Percentiles rank a stretch among this genome's conserved stretches.
phyloP scores from a whole-genome alignment of 2,888 invertebrate genomes.

The Ornithoptera alexandrae region DNA sequence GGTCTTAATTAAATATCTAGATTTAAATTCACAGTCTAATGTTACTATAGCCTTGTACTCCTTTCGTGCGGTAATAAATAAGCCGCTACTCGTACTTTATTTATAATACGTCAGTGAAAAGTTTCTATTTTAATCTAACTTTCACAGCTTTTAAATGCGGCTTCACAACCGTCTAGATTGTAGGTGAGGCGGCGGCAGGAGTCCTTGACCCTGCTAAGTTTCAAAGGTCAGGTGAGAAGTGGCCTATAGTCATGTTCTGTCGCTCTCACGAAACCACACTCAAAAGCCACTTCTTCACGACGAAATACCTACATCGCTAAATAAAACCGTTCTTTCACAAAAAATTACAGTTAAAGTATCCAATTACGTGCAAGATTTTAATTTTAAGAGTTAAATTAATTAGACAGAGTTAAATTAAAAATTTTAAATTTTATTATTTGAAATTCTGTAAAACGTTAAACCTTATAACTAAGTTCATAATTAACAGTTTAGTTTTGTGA shows the following conservation, averaged over 20 bases:
- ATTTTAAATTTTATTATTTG: too few relatives aligned
- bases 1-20: not conserved
- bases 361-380: constrained; percentile 2
- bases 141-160: constrained; percentile 26
- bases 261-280: constrained; percentile 31
- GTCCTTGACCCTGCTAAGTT: constrained; percentile 43
- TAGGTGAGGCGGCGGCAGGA: constrained; percentile 37
- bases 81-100: constrained; percentile 9
- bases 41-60: not conserved
- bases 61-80: not conserved
- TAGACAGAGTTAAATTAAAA: not conserved
- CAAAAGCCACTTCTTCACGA: constrained; percentile 20
- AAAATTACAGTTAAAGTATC: not conserved
- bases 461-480: too few relatives aligned
- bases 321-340: constrained; percentile 9
- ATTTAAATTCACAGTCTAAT: not conserved
- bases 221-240: constrained; percentile 37
- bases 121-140: constrained; percentile 24
- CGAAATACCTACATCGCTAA: constrained; percentile 18
- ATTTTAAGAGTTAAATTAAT: not conserved
- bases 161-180: constrained; percentile 20
- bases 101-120: constrained; percentile 5
- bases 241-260: constrained; percentile 22
- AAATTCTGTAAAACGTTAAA: too few relatives aligned
- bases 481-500: too few relatives aligned